Evolutionary conservation across 2,113 vertebrate species (phyloP), one percentile per base, ranked within the genome.

Genomic region (Ascaphus truei): DNA sequence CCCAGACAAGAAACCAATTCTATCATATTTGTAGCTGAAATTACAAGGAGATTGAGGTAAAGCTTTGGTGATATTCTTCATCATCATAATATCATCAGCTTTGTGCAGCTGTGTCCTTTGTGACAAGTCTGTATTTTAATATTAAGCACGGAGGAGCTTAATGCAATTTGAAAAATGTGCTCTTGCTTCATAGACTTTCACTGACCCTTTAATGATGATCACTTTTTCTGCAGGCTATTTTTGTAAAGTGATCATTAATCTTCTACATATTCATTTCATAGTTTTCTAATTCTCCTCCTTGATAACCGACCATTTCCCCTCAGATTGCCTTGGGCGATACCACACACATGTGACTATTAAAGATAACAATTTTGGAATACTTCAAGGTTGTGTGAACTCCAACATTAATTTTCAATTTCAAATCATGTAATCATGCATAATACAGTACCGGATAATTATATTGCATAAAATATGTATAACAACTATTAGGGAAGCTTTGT

Each of bases 181-280:
- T 68, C 31, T 33, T 60, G 41, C 66, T 59, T 68, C 66, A 58
- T 53, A 68, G 55, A 36, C 43, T 68, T 68, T 60, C 55, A 68
- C 33, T 68, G 66, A 68, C 66, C 66, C 66, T 60, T 59, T 68
- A 50, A 68, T 59, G 53, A 68, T 50, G 55, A 59, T 60, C 41
- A 37, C 55, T 50, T 51, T 68, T 56, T 68, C 66, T 68, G 43
- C 43, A 20, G 66, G 66, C 66, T 59, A 60, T 68, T 68, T 50
- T 43, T 59, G 43, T 59, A 60, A 68, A 68, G 66, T 68, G 66
- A 68, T 68, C 66, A 68, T 68, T 68, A 68, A 68, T 68, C 66
- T 68, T 68, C 43, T 60, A 60, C 55, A 68, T 60, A 68, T 68
- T 68, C 55, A 68, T 68, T 59, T 68, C 43, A 68, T 47, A 59